Conservation (phyloP, 2,797 vertebrate genomes). For the Lithobates sylvaticus region DNA sequence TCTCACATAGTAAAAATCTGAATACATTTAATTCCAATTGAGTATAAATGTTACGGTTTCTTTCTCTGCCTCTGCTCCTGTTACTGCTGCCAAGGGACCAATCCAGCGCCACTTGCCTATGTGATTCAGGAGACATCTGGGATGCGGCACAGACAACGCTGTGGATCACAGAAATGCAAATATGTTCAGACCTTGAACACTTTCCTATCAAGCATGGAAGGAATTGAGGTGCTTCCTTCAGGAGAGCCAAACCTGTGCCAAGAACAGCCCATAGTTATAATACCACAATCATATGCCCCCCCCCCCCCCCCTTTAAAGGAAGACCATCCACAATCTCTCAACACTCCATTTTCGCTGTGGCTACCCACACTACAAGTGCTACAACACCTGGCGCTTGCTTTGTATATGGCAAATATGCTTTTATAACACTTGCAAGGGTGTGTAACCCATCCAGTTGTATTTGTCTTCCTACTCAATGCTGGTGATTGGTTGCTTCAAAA, state of each 20-base stretch:
- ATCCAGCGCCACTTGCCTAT: slow-evolving; percentile 35
- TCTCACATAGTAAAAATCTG: slow-evolving; percentile 10
- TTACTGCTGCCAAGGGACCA: slow-evolving; percentile 44
- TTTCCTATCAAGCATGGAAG: background rate
- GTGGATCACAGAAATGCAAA: slow-evolving; percentile 21
- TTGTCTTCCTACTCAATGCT: too few species aligned
- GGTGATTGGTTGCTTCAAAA: too few species aligned
- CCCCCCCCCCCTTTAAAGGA: too few species aligned
- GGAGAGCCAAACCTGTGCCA: too few species aligned
- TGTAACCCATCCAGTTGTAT: too few species aligned
- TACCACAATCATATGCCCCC: too few species aligned
- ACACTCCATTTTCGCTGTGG: too few species aligned
- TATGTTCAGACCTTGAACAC: background rate
- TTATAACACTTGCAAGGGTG: too few species aligned
- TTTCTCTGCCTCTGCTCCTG: background rate
- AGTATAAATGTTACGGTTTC: slow-evolving; percentile 41
- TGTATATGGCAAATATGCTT: too few species aligned
- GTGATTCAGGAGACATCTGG: slow-evolving; percentile 35
- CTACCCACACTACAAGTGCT: background rate
- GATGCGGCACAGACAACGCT: slow-evolving; percentile 14
- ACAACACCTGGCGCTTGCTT: background rate
- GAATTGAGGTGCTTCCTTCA: background rate
- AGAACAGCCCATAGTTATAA: background rate
- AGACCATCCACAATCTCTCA: too few species aligned
- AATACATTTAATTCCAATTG: slow-evolving; percentile 40